phyloP scores from a whole-genome alignment of 2,797 vertebrate genomes.

The Muraenolepis orangiensis region DNA sequence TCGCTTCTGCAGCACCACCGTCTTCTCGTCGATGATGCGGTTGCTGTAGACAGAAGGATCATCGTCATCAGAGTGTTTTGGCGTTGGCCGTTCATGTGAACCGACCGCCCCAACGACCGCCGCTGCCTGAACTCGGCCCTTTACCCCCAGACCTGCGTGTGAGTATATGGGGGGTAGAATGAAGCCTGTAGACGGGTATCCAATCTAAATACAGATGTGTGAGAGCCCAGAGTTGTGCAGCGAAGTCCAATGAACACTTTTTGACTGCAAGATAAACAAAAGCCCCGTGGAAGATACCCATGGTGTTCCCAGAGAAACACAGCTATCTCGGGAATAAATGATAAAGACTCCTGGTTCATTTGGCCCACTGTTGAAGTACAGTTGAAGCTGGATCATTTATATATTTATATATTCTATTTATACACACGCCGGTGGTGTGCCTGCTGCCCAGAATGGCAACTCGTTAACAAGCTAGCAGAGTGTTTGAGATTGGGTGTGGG shows the following conservation, averaged over 20 bases:
- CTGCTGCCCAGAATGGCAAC: background rate
- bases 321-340: background rate
- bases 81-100: constrained; percentile 62
- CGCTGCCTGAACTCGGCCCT: constrained; percentile 76
- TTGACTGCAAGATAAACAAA: background rate
- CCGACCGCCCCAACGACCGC: constrained; percentile 66
- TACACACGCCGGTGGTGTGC: background rate
- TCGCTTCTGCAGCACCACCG: background rate
- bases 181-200: background rate
- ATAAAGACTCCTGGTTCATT: background rate
- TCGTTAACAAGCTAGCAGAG: background rate
- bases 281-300: background rate
- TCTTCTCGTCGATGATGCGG: background rate
- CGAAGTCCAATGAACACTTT: background rate
- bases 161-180: background rate
- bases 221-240: background rate
- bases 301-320: background rate
- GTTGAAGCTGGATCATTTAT: background rate
- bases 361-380: background rate
- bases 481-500: background rate
- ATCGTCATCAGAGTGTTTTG: background rate
- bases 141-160: constrained; percentile 60
- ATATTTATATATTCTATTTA: background rate
- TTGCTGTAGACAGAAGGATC: background rate
- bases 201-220: background rate